Evolutionary conservation across 2,797 vertebrate species (phyloP), one percentile per base, ranked within the genome.

Genomic region (Chrysocyon brachyurus): DNA sequence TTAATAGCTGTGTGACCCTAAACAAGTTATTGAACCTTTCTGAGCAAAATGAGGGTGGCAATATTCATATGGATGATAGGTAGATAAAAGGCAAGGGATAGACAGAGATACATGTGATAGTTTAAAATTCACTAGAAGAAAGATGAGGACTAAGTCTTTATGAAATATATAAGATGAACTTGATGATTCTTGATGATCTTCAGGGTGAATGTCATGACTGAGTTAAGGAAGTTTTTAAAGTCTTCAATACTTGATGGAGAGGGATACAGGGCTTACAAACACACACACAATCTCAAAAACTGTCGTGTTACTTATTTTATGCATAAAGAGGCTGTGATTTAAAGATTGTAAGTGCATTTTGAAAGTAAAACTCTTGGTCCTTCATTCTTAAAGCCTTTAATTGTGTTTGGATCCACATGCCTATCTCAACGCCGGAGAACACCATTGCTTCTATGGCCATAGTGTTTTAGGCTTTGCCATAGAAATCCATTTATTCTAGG

Each of bases 131-230:
- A 63, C 78, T 26, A 40, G 68, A 83, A 83, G 31, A 68, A 96
- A 87, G 26, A 9, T 15, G n/a, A 77, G 5, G 33, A 92, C 3
- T n/a, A 78, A 86, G 75, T 79, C 14, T 86, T 93, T 19, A 52
- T 63, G 52, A 57, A 79, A 52, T 78, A 68, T 63, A 75, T 75
- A 89, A 83, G 6, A 31, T 46, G 49, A 68, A 26, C 6, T 86
- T 89, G 54, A 88, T 82, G 78, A 75, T 93, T 92, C 70, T 89
- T 57, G 52, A 73, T 57, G 78, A 26, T 61, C 78, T 96, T 83
- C 31, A 40, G 36, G 82, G 26, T 31, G 52, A 90, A 95, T 79
- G 8, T 91, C 79, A 28, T 7, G 79, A 57, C 10, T 79, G n/a
- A 46, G 19, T 89, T 73, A 26, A 92, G 59, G 33, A 77, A 83